Conservation (phyloP, 2,797 vertebrate species). For the Lemur catta region DNA sequence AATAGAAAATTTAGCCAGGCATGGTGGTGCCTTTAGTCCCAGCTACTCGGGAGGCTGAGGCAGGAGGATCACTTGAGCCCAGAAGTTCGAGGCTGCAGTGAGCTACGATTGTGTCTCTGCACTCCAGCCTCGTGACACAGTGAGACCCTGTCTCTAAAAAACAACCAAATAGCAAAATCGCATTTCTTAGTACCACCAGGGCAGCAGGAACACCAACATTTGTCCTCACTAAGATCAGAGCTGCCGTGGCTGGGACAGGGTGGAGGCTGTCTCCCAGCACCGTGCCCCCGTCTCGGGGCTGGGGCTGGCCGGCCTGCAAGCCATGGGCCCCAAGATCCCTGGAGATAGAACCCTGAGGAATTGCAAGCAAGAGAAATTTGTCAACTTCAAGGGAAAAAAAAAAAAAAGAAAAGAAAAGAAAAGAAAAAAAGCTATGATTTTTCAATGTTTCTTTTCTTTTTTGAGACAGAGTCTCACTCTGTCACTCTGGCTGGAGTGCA, state of each 20-base stretch:
- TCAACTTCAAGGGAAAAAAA: not conserved
- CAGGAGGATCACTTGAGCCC: not conserved
- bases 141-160: not conserved
- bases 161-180: too few species aligned
- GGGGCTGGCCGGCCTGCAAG: not conserved
- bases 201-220: not conserved
- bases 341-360: not conserved
- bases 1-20: too few species aligned
- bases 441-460: not conserved
- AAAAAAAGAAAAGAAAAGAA: not conserved
- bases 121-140: not conserved
- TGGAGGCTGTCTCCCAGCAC: too few species aligned
- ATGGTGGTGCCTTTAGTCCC: too few species aligned
- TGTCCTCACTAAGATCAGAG: not conserved
- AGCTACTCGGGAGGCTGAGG: too few species aligned
- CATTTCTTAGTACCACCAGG: not conserved
- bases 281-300: too few species aligned
- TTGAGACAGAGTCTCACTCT: too few species aligned
- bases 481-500: too few species aligned
- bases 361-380: not conserved
- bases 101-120: not conserved
- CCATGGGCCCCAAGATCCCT: too few species aligned
- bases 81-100: not conserved
- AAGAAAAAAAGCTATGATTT: not conserved
- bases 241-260: accelerated